A percentile compares a stretch with the other conserved stretches of the same genome.
phyloP scores from a whole-genome alignment of 1,140 invertebrate species.

The Thaumatotibia leucotreta region DNA sequence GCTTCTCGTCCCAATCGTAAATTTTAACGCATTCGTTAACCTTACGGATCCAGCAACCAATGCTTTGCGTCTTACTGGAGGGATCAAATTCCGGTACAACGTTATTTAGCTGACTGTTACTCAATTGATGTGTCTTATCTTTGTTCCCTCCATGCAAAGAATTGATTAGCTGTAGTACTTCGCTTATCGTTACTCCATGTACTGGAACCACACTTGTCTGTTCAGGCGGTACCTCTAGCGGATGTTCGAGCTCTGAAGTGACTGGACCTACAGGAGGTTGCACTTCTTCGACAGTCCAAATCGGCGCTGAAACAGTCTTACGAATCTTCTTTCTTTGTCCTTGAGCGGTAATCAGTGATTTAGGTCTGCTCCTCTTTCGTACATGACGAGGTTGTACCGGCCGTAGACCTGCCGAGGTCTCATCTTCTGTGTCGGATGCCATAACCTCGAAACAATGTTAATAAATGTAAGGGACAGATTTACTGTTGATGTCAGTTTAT shows the following conservation, averaged over 20 bases:
- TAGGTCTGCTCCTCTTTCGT: background rate
- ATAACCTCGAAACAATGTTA: background rate
- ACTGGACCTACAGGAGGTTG: no score
- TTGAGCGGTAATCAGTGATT: background rate
- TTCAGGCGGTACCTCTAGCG: background rate
- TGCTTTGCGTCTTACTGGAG: background rate
- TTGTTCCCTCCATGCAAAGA: background rate
- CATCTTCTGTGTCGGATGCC: background rate
- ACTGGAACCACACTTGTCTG: background rate
- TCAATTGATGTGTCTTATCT: background rate
- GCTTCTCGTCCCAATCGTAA: background rate
- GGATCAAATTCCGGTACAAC: background rate
- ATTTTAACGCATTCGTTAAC: slow-evolving; percentile 5
- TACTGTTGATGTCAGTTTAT: background rate
- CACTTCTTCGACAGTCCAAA: background rate
- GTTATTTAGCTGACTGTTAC: background rate
- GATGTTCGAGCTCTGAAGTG: background rate
- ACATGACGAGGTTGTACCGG: no score
- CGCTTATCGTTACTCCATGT: background rate
- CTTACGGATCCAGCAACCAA: background rate
- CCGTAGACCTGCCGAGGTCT: background rate
- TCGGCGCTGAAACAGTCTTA: background rate
- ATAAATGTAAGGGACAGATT: background rate
- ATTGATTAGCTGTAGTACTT: background rate
- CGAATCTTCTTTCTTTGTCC: background rate